Percentiles rank a stretch among this genome's conserved stretches.
These are phyloP conservation scores for Gulo gulo DNA, from an alignment of 2,113 vertebrate genomes.

Conservation along the genomic window DNA sequence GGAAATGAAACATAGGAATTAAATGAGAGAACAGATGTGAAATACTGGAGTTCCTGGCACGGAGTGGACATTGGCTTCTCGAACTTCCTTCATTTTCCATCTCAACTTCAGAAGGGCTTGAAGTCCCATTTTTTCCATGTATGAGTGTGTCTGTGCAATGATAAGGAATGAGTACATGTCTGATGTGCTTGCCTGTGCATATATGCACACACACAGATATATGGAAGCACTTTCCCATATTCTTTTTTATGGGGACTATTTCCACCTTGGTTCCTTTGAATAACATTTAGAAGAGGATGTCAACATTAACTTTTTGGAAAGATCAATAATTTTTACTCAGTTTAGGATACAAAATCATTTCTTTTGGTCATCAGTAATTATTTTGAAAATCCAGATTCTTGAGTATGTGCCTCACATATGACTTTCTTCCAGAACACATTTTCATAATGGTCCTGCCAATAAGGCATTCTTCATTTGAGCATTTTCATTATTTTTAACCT, in stretches of 20 bases:
- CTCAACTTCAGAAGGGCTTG: background rate
- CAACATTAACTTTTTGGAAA: background rate
- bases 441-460: slow-evolving; percentile 45
- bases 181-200: background rate
- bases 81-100: background rate
- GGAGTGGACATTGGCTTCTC: background rate
- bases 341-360: background rate
- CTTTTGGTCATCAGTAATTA: background rate
- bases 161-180: background rate
- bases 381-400: slow-evolving; percentile 15
- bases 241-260: background rate
- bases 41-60: background rate
- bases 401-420: background rate
- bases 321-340: background rate
- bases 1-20: background rate
- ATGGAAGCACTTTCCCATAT: background rate
- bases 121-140: background rate
- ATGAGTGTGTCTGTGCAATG: background rate
- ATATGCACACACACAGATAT: too few species aligned
- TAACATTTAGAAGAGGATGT: background rate
- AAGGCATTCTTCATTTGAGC: slow-evolving; percentile 58
- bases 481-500: slow-evolving; percentile 54
- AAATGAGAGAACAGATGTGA: background rate
- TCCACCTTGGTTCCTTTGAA: background rate
- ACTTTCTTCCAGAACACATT: slow-evolving; percentile 11